Percentiles rank a stretch among this genome's conserved stretches.
These are phyloP conservation scores for Drosophila lowei DNA, from an alignment of 1,140 invertebrate genomes.

Conservation along the genomic window DNA sequence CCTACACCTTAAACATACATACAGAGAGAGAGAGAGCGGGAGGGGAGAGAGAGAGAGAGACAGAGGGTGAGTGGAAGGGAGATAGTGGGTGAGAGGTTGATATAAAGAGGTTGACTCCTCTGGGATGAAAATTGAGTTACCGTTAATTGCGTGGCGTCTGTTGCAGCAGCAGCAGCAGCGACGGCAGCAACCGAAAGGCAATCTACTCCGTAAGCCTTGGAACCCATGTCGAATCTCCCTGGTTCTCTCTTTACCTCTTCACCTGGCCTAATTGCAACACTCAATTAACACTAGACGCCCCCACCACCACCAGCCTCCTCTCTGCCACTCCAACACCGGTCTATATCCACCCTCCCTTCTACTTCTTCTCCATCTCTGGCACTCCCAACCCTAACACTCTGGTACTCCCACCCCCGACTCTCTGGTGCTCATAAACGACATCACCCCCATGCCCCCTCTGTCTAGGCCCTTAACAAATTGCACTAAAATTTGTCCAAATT, in stretches of 20 bases:
- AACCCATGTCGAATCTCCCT: neutral
- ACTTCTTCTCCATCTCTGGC: too few species aligned
- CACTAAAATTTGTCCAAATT: slow-evolving; percentile 33
- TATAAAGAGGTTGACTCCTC: slow-evolving; percentile 11
- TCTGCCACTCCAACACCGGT: too few species aligned
- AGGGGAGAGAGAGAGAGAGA: neutral
- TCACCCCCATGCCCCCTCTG: too few species aligned
- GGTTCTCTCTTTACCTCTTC: slow-evolving; percentile 9
- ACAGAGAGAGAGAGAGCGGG: slow-evolving; percentile 9
- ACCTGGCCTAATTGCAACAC: slow-evolving; percentile 68
- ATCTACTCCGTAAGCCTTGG: slow-evolving; percentile 3
- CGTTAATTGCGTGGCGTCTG: slow-evolving; percentile 61
- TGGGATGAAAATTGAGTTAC: slow-evolving; percentile 72
- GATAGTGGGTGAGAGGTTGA: too few species aligned
- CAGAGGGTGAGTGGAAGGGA: too few species aligned
- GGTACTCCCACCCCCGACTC: too few species aligned
- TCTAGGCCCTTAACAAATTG: slow-evolving; percentile 32
- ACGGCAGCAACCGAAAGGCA: neutral
- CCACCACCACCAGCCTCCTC: neutral
- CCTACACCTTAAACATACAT: slow-evolving; percentile 26
- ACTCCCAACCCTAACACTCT: too few species aligned
- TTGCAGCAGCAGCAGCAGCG: neutral
- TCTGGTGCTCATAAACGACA: too few species aligned
- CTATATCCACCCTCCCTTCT: too few species aligned
- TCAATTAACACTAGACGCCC: slow-evolving; percentile 58